phyloP scores from a whole-genome alignment of 2,113 vertebrate genomes.

The Abramis brama region DNA sequence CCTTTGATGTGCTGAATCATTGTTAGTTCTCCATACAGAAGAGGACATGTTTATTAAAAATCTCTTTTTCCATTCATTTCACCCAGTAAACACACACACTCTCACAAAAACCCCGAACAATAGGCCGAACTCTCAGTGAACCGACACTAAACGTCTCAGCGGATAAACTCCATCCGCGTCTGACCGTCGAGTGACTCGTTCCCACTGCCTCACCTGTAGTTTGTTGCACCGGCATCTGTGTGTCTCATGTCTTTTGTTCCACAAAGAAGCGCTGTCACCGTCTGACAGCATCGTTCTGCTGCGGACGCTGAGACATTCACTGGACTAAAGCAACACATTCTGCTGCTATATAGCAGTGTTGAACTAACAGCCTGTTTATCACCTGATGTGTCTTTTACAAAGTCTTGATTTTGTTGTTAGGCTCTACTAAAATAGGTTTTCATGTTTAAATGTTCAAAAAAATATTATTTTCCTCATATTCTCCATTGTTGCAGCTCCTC shows the following conservation, averaged over 20 bases:
- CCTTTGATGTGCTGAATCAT: slow-evolving; percentile 17
- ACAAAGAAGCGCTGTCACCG: not conserved
- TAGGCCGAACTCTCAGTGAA: slow-evolving; percentile 8
- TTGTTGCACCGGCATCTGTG: not conserved
- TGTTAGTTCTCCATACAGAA: not conserved
- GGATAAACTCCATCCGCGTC: not conserved
- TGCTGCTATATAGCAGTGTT: not conserved
- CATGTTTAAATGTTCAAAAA: too few relatives aligned
- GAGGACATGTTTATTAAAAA: not conserved
- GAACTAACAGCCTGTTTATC: not conserved
- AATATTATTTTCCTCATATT: too few relatives aligned
- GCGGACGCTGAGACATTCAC: not conserved
- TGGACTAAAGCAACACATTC: not conserved
- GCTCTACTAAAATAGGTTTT: too few relatives aligned
- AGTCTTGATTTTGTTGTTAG: too few relatives aligned
- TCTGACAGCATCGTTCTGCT: not conserved
- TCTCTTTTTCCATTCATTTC: not conserved
- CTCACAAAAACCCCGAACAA: not conserved
- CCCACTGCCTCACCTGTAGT: not conserved
- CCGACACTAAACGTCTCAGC: not conserved
- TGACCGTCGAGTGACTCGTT: not conserved
- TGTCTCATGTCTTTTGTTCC: not conserved
- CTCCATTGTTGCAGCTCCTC: too few relatives aligned
- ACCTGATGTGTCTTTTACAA: not conserved
- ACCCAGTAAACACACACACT: not conserved